Base-by-base conservation (phyloP, 2,888 invertebrate species). In the Hypsopygia costalis region DNA sequence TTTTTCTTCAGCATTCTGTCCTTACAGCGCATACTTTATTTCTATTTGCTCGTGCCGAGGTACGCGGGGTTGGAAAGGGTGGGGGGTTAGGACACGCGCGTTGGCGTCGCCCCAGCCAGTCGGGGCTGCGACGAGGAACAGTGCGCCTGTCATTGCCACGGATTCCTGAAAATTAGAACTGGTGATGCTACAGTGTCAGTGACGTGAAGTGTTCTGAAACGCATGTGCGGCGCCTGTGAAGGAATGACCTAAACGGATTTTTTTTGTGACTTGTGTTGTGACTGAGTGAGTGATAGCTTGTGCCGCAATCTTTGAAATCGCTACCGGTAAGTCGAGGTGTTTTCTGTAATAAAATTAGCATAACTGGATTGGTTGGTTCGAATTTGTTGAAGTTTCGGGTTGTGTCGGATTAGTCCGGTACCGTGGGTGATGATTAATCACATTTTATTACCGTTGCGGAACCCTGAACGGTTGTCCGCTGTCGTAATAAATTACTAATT, bases 21-120 rank as follows among this genome's bases (percentile, higher is more conserved):
- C 81, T 82, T 80, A 76, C 77, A 71, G 78, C 77, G 79, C 78
- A 75, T 81, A 87, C 82, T 86, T 86, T 85, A 87, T 86, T 86
- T 87, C 85, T 86, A 87, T 85, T 87, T 86, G 81, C 72, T 78
- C 73, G 78, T 77, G 74, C 69, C 63, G 83, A 82, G 86, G 83
- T 81, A 64, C 73, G 72, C 62, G 73, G 67, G 67, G 71, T 42
- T 25, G 1, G 61, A 41, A 51, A 68, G 72, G 63, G 59, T 43
- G 62, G 62, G 73, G 72, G 62, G 62, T 61, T 62, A 70, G 77
- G 74, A 70, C 87, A 77, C 80, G 87, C 87, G 87, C 87, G 81
- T 67, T 87, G 70, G 78, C 62, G 81, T 66, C 81, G 71, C 81
- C 87, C 87, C 80, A 81, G 86, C 83, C 87, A 87, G 87, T 88